A percentile compares a stretch with the other conserved stretches of the same genome.
Conservation (phyloP, 2,888 invertebrate species). For the Metallyticus violacea region DNA sequence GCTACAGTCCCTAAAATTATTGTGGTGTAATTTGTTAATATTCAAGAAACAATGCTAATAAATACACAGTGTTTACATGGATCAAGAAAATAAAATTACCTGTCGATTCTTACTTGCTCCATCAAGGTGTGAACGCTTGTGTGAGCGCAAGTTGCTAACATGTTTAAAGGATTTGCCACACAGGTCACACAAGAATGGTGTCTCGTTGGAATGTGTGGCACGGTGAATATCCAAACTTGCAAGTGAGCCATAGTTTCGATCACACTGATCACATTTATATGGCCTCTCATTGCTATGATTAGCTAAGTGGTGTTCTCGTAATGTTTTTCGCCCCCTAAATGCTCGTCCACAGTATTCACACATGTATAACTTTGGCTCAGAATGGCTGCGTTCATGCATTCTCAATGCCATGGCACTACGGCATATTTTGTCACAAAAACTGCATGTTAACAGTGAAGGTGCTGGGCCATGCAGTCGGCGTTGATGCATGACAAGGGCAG, state of each 20-base stretch:
- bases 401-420: not conserved
- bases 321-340: conserved; percentile 34
- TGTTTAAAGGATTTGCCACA: conserved; percentile 46
- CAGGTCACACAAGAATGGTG: conserved; percentile 43
- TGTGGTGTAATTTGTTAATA: no score
- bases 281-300: conserved; percentile 37
- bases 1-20: no score
- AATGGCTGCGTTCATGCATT: conserved; percentile 18
- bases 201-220: conserved; percentile 39
- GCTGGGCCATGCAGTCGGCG: conserved; percentile 5
- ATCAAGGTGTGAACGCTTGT: conserved; percentile 43
- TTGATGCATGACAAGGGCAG: conserved; percentile 18
- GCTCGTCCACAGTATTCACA: conserved; percentile 30
- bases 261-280: conserved; percentile 41
- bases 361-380: conserved; percentile 1
- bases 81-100: not conserved
- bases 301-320: conserved; percentile 40
- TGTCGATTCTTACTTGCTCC: conserved; percentile 43
- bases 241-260: conserved; percentile 41
- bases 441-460: conserved; percentile 1
- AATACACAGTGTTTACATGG: no score
- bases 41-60: no score
- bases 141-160: conserved; percentile 43
- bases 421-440: conserved; percentile 25
- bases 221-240: conserved; percentile 43